Evolutionary conservation across 2,888 invertebrate species (phyloP).

Genomic region (Polydrusus tereticollis): DNA sequence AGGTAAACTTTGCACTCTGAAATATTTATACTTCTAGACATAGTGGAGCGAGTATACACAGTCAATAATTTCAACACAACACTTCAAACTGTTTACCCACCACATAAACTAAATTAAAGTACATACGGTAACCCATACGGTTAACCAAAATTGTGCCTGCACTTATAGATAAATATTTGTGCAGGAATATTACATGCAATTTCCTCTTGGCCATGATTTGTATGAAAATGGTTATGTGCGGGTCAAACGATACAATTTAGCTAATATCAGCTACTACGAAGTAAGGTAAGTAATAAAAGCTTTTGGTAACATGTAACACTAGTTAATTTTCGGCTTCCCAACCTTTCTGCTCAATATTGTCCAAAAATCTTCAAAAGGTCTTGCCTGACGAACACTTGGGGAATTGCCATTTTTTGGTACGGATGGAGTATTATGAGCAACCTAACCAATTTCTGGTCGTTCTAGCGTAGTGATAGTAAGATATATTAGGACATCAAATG

Average conservation of each 20-base stretch:
- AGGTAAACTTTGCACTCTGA: not conserved
- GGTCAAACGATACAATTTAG: not conserved
- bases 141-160: slow-evolving; percentile 13
- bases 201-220: not conserved
- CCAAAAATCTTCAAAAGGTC: too few species aligned
- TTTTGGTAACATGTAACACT: too few species aligned
- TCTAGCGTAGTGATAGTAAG: too few species aligned
- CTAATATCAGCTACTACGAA: not conserved
- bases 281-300: too few species aligned
- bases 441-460: too few species aligned
- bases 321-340: too few species aligned
- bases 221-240: not conserved
- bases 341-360: too few species aligned
- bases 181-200: not conserved
- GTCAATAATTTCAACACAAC: slow-evolving; percentile 5
- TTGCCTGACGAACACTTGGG: too few species aligned
- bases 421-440: too few species aligned
- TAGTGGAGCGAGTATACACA: not conserved
- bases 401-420: too few species aligned
- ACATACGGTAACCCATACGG: slow-evolving; percentile 10
- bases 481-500: too few species aligned
- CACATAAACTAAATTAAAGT: slow-evolving; percentile 16
- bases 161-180: slow-evolving; percentile 16
- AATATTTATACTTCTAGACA: not conserved
- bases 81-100: slow-evolving; percentile 16